Percentiles rank a stretch among this genome's conserved stretches.
Conservation (phyloP, 2,797 vertebrate genomes). For the Morelia viridis region DNA sequence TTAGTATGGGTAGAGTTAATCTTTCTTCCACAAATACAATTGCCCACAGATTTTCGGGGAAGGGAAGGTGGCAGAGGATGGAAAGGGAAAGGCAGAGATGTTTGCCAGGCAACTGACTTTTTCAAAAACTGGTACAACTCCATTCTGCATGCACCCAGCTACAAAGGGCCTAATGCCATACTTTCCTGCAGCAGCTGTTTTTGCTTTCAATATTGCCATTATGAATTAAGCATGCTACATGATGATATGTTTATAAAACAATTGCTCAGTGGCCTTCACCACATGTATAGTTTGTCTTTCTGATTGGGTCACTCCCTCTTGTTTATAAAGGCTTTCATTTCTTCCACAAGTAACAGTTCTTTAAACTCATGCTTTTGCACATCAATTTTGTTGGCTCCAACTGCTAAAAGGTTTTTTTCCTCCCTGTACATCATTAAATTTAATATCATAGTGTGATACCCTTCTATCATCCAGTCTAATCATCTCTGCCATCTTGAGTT, state of each 20-base stretch:
- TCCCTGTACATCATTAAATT: background rate
- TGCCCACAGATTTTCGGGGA: background rate
- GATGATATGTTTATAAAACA: background rate
- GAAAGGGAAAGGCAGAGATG: background rate
- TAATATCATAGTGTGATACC: background rate
- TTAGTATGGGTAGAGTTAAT: background rate
- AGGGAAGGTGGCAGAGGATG: background rate
- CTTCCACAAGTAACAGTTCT: background rate
- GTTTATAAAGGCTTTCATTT: background rate
- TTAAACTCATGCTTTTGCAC: slow-evolving; percentile 23
- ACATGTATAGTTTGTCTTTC: background rate
- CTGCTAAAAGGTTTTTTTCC: slow-evolving; percentile 2
- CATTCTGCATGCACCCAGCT: background rate
- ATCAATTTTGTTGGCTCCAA: background rate
- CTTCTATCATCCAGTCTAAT: slow-evolving; percentile 31
- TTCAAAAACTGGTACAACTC: background rate
- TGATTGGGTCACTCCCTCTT: background rate
- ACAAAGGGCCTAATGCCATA: background rate
- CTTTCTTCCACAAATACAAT: background rate
- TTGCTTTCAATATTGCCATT: background rate
- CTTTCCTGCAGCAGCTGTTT: background rate
- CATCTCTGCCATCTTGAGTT: background rate
- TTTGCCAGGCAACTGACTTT: background rate
- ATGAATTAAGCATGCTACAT: background rate
- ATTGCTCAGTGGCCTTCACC: background rate